Evolutionary conservation across 2,113 vertebrate species (phyloP), one percentile per base, ranked within the genome.

Genomic region (Zosterops borbonicus): DNA sequence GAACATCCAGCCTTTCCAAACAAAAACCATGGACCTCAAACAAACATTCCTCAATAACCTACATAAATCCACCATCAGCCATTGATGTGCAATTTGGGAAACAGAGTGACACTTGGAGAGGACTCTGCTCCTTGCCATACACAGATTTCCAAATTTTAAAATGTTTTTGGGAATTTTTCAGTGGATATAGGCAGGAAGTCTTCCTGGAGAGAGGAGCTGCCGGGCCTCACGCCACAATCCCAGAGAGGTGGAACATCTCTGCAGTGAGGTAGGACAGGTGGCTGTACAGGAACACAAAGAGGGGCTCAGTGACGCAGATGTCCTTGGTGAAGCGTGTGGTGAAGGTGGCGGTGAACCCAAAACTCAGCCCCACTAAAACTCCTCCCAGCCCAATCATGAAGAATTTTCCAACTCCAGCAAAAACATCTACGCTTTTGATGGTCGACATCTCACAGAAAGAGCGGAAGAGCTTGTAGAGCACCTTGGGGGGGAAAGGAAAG

Each of bases 201-300:
- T 29, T 41, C 52, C n/a, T 9, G 44, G 52, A 18, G 14, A 56
- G 58, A 31, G 4, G 19, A 56, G 56, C 14, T 22, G 24, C 9
- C 2, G 8, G 37, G 33, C 20, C 24, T 64, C 53, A 98, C 96
- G 98, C 98, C 95, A 98, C 97, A 15, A 98, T 98, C 1, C 98
- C 98, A 1, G 98, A 99, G 47, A 98, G 97, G 71, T 98, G 98
- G 47, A 98, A 98, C 98, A 98, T 99, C 94, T 99, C 98, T 0
- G 98, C 98, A 0, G 98, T 98, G 93, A 99, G 97, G 95, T 98
- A 98, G 50, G 98, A 98, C 28, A 99, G 92, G 62, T 98, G 98
- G 87, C 98, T 98, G 92, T 98, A 99, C n/a, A 98, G 98, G 97
- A 99, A 98, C 84, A 98, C 98, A 8, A 98, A 99, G 31, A 98